Base-by-base conservation (phyloP, 1,140 invertebrate genomes). In the Latrodectus geometricus region DNA sequence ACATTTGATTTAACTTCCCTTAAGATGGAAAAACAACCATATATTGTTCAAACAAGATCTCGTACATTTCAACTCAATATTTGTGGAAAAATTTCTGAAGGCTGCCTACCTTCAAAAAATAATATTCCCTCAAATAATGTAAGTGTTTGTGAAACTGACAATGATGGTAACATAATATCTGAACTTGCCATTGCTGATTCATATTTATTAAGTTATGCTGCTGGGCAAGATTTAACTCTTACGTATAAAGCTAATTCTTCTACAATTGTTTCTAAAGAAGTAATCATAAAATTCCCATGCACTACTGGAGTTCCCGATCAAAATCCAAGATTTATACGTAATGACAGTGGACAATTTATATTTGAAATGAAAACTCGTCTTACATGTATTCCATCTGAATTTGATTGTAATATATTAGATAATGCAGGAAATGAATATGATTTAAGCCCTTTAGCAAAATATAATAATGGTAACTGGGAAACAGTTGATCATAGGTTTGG, bases 301-400 rank as follows among this genome's bases (percentile, higher is more conserved):
- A 72, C 35, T 14, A 73, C 73, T 35, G 49, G 72, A 68, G 70
- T 23, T 9, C 17, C 65, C 3, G 84, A 86, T 72, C 69, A 65
- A 9, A 80, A 17, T 73, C 68, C 77, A 23, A 73, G 69, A 8
- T 82, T 82, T 49, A 14, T 82, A 54, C 15, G 68, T 9, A 35
- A 87, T 20, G 78, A 87, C 15, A 23, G 54, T 49, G 52, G 48
- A 15, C 61, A 56, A 12, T 91, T 90, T 85, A 73, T 90, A 8
- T 91, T 91, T 87, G 87, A 88, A 61, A 91, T 91, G 90, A 87
- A 89, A n/a, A 91, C 90, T 11, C 87, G 88, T 56, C 70, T 89
- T 35, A 89, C 90, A 0, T 91, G 91, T 87, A 70, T 88, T 17
- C 68, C 81, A 14, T n/a, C 15, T 9, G 48, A 72, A 15, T 56